phyloP scores from a whole-genome alignment of 2,888 invertebrate species.

The Thecocarcelia acutangulata region DNA sequence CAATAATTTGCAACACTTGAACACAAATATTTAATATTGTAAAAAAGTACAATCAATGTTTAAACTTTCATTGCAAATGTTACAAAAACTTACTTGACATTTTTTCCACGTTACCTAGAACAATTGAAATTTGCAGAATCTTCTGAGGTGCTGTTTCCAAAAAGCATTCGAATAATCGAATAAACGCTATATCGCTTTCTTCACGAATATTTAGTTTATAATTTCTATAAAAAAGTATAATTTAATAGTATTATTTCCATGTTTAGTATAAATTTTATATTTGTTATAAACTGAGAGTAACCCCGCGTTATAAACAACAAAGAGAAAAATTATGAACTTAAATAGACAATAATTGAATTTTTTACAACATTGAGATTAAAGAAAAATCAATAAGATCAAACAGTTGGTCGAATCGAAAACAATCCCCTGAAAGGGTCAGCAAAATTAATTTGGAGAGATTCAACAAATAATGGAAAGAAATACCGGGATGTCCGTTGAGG shows the following conservation, averaged over 20 bases:
- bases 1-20: conserved; percentile 87
- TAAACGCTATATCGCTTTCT: conserved; percentile 89
- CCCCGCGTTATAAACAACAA: no score
- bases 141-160: conserved; percentile 91
- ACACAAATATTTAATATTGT: neutral
- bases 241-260: neutral
- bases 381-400: no score
- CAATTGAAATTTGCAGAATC: conserved; percentile 87
- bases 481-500: no score
- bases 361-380: no score
- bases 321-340: no score
- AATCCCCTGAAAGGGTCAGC: no score
- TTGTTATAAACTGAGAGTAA: no score
- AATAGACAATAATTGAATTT: no score
- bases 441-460: no score
- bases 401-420: no score
- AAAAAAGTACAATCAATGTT: neutral
- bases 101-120: conserved; percentile 83
- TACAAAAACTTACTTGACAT: conserved; percentile 82
- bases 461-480: no score
- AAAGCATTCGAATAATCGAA: conserved; percentile 90
- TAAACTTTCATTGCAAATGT: neutral
- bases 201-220: conserved; percentile 89
- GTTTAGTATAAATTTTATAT: no score
- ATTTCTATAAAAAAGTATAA: conserved; percentile 80